Evolutionary conservation across 2,113 vertebrate species (phyloP).

Genomic region (Pollimyrus isidori): DNA sequence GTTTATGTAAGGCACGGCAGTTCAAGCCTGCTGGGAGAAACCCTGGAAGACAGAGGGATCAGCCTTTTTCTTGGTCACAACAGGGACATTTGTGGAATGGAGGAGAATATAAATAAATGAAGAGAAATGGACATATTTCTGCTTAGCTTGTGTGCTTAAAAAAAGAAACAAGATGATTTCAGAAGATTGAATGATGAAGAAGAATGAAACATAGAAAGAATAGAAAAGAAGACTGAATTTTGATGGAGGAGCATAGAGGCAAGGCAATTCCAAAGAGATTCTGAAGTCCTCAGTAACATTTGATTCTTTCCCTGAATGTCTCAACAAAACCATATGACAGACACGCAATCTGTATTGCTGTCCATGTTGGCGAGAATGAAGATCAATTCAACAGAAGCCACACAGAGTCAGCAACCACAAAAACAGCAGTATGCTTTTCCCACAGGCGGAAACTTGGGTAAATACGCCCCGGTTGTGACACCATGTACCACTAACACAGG

Average conservation of each 20-base stretch:
- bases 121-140: not conserved
- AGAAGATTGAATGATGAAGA: not conserved
- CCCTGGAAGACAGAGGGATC: slow-evolving; percentile 20
- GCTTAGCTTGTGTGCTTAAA: slow-evolving; percentile 13
- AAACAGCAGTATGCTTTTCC: not conserved
- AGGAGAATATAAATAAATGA: not conserved
- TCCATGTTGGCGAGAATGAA: slow-evolving; percentile 63
- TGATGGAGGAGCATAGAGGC: not conserved
- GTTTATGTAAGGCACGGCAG: not conserved
- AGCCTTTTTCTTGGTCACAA: slow-evolving; percentile 6
- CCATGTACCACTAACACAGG: not conserved
- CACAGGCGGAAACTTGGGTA: not conserved
- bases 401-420: not conserved
- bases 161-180: slow-evolving; percentile 3
- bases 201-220: slow-evolving; percentile 13
- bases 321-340: slow-evolving; percentile 38
- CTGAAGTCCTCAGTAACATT: not conserved
- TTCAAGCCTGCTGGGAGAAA: slow-evolving; percentile 1
- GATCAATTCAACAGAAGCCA: slow-evolving; percentile 39
- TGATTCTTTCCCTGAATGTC: slow-evolving; percentile 47
- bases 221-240: slow-evolving; percentile 14
- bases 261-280: not conserved
- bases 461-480: not conserved
- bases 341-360: slow-evolving; percentile 54
- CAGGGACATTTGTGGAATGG: not conserved